Evolutionary conservation across 2,797 vertebrate genomes (phyloP).

Genomic region (Taenioides sp.): DNA sequence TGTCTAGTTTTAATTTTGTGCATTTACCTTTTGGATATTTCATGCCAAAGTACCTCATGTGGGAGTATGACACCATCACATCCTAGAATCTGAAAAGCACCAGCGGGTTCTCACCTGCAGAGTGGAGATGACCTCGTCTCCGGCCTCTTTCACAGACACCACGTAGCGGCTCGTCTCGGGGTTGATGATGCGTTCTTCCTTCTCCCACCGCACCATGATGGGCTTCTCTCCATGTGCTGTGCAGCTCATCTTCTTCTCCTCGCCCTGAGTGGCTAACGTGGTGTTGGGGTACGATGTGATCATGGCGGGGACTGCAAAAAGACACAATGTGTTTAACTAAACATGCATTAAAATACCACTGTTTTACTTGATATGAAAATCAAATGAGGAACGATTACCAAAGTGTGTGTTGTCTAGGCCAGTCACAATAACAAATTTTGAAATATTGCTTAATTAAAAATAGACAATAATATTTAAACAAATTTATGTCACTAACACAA

Average conservation of each 20-base stretch:
- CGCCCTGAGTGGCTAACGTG: constrained; percentile 94
- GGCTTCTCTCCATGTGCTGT: constrained; percentile 96
- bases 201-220: constrained; percentile 99
- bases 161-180: constrained; percentile 96
- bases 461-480: too few relatives aligned
- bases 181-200: constrained; percentile 97
- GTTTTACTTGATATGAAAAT: too few relatives aligned
- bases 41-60: too few relatives aligned
- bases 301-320: constrained; percentile 90
- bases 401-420: too few relatives aligned
- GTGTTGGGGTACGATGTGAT: constrained; percentile 98
- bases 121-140: constrained; percentile 95
- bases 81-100: too few relatives aligned
- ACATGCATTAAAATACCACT: not conserved
- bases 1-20: not conserved
- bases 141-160: constrained; percentile 92
- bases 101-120: constrained; percentile 82
- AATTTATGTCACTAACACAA: too few relatives aligned
- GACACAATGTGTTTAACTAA: not conserved
- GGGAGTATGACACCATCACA: not conserved
- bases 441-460: too few relatives aligned
- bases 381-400: too few relatives aligned
- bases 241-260: constrained; percentile 98
- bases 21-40: too few relatives aligned
- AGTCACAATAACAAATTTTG: too few relatives aligned